Conservation (phyloP, 2,797 vertebrate species). For the Scolopax rusticola region DNA sequence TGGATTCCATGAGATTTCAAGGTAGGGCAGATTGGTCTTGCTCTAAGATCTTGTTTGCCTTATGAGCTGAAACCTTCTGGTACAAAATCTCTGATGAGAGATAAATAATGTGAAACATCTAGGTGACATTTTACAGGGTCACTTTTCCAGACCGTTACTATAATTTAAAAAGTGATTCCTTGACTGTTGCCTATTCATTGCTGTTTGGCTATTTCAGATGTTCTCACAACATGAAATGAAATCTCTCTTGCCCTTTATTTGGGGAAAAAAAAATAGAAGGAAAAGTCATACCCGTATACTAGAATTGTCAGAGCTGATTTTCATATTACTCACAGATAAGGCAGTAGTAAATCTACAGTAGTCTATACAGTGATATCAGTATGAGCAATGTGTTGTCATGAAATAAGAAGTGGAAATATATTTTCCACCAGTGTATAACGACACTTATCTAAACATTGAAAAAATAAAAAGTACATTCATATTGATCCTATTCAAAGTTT, state of each 20-base stretch:
- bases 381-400: neutral
- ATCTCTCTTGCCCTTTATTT: constrained; percentile 21
- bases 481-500: neutral
- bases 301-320: neutral
- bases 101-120: constrained; percentile 46
- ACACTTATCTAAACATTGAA: neutral
- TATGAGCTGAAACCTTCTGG: constrained; percentile 10
- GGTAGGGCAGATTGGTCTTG: neutral
- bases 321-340: neutral
- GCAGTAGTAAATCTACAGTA: neutral
- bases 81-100: constrained; percentile 33
- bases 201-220: neutral
- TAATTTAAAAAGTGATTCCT: constrained; percentile 33
- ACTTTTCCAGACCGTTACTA: constrained; percentile 5
- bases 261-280: neutral
- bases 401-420: neutral
- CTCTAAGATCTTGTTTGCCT: constrained; percentile 30
- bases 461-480: neutral
- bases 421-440: neutral
- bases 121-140: constrained; percentile 52
- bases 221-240: constrained; percentile 14
- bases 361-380: neutral
- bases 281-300: neutral
- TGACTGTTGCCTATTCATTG: neutral
- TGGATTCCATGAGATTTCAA: neutral